Evolutionary conservation across 2,113 vertebrate genomes (phyloP).

Genomic region (Otus sunia): DNA sequence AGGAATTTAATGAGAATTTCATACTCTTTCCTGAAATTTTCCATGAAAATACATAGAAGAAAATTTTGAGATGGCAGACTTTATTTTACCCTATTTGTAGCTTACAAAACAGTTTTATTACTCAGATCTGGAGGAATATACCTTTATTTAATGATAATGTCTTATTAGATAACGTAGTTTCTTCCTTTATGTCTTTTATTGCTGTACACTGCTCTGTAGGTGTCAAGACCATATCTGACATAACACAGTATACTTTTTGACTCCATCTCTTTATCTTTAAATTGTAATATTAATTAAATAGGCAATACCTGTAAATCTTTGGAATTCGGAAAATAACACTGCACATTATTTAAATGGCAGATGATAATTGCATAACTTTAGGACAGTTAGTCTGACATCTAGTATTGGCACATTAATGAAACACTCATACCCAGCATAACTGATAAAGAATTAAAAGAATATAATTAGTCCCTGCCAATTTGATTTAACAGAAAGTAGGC

Average conservation of each 20-base stretch:
- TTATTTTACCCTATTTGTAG: not conserved
- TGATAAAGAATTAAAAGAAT: not conserved
- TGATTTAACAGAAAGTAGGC: not conserved
- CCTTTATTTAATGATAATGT: not conserved
- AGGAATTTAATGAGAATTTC: not conserved
- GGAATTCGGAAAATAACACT: not conserved
- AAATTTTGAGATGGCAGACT: not conserved
- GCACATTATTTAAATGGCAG: not conserved
- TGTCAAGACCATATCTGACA: not conserved
- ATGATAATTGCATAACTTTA: not conserved
- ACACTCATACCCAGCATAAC: not conserved
- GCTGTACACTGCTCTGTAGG: not conserved
- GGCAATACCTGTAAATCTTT: not conserved
- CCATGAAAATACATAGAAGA: not conserved
- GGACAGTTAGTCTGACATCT: not conserved
- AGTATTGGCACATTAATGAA: not conserved
- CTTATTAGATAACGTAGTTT: not conserved
- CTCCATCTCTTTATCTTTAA: not conserved
- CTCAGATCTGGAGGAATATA: not conserved
- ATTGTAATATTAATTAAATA: not conserved
- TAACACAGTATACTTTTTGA: not conserved
- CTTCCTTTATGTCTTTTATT: not conserved
- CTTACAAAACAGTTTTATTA: not conserved
- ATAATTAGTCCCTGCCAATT: not conserved
- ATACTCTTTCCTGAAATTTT: not conserved